These are phyloP conservation scores for Parapristionchus giblindavisi DNA, from an alignment of 2,888 invertebrate genomes.

Conservation along the genomic window DNA sequence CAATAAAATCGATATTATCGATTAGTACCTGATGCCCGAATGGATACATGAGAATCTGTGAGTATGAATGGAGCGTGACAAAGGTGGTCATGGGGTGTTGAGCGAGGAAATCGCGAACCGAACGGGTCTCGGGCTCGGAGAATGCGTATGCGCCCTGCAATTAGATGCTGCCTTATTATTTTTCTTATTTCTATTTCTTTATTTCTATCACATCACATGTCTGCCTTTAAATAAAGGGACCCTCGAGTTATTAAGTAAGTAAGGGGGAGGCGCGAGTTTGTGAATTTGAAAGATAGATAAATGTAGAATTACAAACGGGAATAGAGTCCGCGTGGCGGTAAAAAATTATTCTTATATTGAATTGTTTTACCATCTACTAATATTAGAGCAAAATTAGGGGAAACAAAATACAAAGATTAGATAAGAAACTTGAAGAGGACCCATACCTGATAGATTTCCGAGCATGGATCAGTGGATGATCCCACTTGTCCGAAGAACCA, in stretches of 20 bases:
- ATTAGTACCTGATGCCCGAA: constrained; percentile 61
- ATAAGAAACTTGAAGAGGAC: no score
- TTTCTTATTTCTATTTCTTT: not conserved
- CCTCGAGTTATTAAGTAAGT: no score
- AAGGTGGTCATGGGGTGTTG: constrained; percentile 63
- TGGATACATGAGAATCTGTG: constrained; percentile 68
- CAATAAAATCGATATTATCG: not conserved
- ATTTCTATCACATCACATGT: no score
- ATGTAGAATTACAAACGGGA: no score
- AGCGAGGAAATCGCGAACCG: constrained; percentile 65
- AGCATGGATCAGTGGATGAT: constrained; percentile 67
- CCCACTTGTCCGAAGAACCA: constrained; percentile 69
- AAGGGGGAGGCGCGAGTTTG: no score
- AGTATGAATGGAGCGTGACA: constrained; percentile 68
- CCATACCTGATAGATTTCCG: constrained; percentile 67
- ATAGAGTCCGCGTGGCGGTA: no score
- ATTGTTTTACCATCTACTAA: no score
- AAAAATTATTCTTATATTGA: no score
- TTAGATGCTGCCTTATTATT: not conserved
- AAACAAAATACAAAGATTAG: no score
- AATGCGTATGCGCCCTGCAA: constrained; percentile 66
- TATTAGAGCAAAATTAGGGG: no score
- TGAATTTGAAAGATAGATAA: no score
- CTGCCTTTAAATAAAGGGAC: no score
- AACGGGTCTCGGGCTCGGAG: constrained; percentile 68